Conservation (phyloP, 2,113 vertebrate genomes). For the Passer montanus region DNA sequence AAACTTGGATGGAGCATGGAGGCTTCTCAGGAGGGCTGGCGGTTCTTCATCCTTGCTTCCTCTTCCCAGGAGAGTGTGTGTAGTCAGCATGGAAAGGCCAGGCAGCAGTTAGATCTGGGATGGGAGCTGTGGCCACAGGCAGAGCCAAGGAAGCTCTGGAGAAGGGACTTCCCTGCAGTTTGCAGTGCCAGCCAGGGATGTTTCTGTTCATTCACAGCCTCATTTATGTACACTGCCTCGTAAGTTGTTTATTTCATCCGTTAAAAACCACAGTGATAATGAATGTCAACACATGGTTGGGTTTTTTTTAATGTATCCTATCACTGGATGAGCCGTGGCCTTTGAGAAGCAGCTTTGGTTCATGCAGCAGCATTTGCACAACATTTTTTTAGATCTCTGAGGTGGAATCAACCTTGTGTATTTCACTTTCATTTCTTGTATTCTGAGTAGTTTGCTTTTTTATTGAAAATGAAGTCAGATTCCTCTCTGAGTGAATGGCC, state of each 20-base stretch:
- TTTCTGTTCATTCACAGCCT: not conserved
- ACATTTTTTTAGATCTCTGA: not conserved
- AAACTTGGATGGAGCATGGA: not conserved
- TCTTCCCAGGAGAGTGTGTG: not conserved
- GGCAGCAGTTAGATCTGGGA: not conserved
- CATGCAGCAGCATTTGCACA: not conserved
- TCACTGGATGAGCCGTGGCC: not conserved
- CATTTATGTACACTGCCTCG: not conserved
- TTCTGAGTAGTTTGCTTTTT: not conserved
- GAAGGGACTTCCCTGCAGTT: not conserved
- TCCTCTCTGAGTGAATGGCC: not conserved
- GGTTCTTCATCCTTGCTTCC: not conserved
- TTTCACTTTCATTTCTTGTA: not conserved
- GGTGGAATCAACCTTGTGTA: not conserved
- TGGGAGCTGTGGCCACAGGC: not conserved
- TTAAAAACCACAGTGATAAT: not conserved
- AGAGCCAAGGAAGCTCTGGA: not conserved
- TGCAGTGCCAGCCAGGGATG: not conserved
- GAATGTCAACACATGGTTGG: not conserved
- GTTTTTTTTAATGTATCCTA: not conserved
- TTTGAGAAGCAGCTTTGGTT: not conserved
- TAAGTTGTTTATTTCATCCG: not conserved
- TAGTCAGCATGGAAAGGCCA: accelerated
- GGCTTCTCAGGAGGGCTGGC: not conserved
- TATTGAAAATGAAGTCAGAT: not conserved